These are phyloP conservation scores for Clanis bilineata DNA, from an alignment of 2,888 invertebrate genomes.

Conservation along the genomic window DNA sequence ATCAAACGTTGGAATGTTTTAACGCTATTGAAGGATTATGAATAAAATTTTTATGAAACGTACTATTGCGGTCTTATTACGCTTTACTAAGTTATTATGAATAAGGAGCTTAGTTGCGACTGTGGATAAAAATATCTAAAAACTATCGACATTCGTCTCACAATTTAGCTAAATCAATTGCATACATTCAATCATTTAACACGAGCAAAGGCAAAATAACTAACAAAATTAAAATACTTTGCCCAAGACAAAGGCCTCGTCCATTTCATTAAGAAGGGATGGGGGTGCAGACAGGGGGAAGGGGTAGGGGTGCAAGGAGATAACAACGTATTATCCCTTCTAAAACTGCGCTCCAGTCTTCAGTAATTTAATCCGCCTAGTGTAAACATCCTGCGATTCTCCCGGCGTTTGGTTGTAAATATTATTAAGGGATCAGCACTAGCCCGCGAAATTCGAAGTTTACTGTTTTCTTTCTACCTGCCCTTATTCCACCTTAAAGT, in stretches of 20 bases:
- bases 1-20: too few species aligned
- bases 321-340: slow-evolving; percentile 54
- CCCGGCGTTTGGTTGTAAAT: slow-evolving; percentile 17
- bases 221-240: slow-evolving; percentile 19
- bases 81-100: too few species aligned
- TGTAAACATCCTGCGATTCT: slow-evolving; percentile 39
- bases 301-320: slow-evolving; percentile 43
- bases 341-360: slow-evolving; percentile 44
- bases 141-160: too few species aligned
- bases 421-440: not conserved
- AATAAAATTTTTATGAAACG: too few species aligned
- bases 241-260: slow-evolving; percentile 23
- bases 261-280: slow-evolving; percentile 21
- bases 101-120: too few species aligned
- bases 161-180: too few species aligned
- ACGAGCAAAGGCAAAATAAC: not conserved
- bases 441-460: too few species aligned
- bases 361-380: slow-evolving; percentile 53
- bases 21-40: too few species aligned
- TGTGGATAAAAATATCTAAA: too few species aligned
- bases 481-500: too few species aligned
- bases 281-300: slow-evolving; percentile 41
- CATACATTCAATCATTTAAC: not conserved
- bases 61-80: too few species aligned
- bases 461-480: too few species aligned